A percentile compares a stretch with the other conserved stretches of the same genome.
These are phyloP conservation scores for Tholera decimalis DNA, from an alignment of 2,888 invertebrate species.

Conservation along the genomic window DNA sequence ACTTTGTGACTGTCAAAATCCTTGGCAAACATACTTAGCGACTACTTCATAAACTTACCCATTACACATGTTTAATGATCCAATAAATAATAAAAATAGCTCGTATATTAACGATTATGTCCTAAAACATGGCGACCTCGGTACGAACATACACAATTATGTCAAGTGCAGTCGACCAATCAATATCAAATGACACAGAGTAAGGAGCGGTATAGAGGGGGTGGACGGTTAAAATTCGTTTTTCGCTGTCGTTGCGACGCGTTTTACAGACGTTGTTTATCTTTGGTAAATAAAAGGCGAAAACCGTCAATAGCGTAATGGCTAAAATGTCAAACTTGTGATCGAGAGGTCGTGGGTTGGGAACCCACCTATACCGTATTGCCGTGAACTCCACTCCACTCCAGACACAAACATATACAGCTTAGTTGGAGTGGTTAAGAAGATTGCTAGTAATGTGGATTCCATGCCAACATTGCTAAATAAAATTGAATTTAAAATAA, in stretches of 20 bases:
- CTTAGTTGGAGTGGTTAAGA: too few relatives aligned
- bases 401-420: too few relatives aligned
- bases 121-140: constrained; percentile 56
- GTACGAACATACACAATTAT: constrained; percentile 61
- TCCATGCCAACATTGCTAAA: too few relatives aligned
- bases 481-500: too few relatives aligned
- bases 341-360: too few relatives aligned
- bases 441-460: too few relatives aligned
- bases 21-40: neutral
- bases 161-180: constrained; percentile 75
- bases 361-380: too few relatives aligned
- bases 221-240: neutral
- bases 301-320: too few relatives aligned
- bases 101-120: constrained; percentile 47
- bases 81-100: constrained; percentile 43
- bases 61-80: constrained; percentile 14
- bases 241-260: neutral
- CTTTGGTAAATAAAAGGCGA: neutral
- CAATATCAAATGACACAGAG: constrained; percentile 60
- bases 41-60: neutral
- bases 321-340: too few relatives aligned
- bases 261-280: neutral
- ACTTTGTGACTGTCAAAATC: neutral
- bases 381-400: too few relatives aligned
- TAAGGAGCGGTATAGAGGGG: constrained; percentile 26